Conservation (phyloP, 2,888 invertebrate species). For the Urechis unicinctus region DNA sequence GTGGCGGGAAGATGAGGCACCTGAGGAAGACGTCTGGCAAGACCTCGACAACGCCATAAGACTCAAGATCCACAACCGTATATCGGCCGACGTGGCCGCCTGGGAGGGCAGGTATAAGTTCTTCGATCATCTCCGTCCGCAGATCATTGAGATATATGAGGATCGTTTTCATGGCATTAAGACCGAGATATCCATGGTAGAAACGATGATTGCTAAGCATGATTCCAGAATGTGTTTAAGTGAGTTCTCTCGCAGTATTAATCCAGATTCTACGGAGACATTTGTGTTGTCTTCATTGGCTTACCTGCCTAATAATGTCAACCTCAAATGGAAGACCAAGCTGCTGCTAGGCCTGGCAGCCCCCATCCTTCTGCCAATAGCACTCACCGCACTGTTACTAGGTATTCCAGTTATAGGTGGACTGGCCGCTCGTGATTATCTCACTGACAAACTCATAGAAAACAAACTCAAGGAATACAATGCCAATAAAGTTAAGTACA, state of each 20-base stretch:
- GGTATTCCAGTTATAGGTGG: slow-evolving; percentile 26
- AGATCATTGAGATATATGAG: slow-evolving; percentile 20
- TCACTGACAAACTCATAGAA: slow-evolving; percentile 18
- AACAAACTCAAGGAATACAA: slow-evolving; percentile 18
- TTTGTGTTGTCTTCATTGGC: slow-evolving; percentile 7
- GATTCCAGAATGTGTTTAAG: slow-evolving; percentile 9
- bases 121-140: slow-evolving; percentile 21
- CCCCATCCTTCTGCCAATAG: slow-evolving; percentile 22
- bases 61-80: slow-evolving; percentile 8
- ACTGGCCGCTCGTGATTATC: slow-evolving; percentile 19
- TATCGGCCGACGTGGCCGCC: slow-evolving; percentile 6
- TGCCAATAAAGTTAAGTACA: slow-evolving; percentile 13
- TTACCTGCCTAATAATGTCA: slow-evolving; percentile 8
- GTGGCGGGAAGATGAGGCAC: slow-evolving; percentile 11
- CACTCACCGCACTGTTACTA: slow-evolving; percentile 24
- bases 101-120: slow-evolving; percentile 25
- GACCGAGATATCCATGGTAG: slow-evolving; percentile 22
- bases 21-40: slow-evolving; percentile 13
- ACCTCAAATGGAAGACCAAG: slow-evolving; percentile 14
- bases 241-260: slow-evolving; percentile 3
- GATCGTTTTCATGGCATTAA: slow-evolving; percentile 27
- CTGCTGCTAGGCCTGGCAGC: slow-evolving; percentile 24
- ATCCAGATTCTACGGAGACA: slow-evolving; percentile 1
- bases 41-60: slow-evolving; percentile 10
- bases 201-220: slow-evolving; percentile 21